Evolutionary conservation across 1,140 invertebrate genomes (phyloP).

Genomic region (Philaenus spumarius): DNA sequence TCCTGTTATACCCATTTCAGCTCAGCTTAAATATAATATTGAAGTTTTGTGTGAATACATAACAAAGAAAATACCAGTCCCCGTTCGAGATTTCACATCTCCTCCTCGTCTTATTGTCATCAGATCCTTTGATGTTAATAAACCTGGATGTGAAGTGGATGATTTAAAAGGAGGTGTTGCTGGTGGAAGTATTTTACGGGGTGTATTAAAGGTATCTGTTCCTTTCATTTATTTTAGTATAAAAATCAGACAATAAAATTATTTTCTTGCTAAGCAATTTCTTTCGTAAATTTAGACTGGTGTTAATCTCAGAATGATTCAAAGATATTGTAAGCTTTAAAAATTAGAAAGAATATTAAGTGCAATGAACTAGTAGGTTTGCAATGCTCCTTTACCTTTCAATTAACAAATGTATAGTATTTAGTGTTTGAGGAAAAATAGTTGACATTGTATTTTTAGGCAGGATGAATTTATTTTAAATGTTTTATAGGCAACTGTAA

Average conservation of each 20-base stretch:
- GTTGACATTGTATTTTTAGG: no score
- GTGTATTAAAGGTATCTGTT: conserved; percentile 84
- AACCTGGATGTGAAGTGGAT: conserved; percentile 98
- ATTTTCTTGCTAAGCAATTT: no score
- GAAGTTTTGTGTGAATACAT: conserved; percentile 98
- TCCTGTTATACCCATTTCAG: conserved; percentile 97
- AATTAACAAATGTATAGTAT: no score
- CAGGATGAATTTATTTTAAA: no score
- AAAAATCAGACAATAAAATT: background rate
- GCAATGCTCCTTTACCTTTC: no score
- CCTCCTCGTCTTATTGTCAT: conserved; percentile 97
- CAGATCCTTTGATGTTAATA: conserved; percentile 99
- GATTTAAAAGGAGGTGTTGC: conserved; percentile 98
- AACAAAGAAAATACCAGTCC: conserved; percentile 96
- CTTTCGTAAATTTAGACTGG: background rate
- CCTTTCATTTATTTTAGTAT: conserved; percentile 4
- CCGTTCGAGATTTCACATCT: conserved; percentile 89
- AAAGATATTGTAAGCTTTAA: background rate
- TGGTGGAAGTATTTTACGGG: conserved; percentile 94
- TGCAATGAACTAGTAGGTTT: no score
- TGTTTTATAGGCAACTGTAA: no score
- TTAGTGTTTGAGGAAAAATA: no score
- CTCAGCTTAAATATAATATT: conserved; percentile 99
- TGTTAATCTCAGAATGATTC: background rate
- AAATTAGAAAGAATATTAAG: no score